Evolutionary conservation across 2,797 vertebrate species (phyloP).

Genomic region (Oryzias sinensis): DNA sequence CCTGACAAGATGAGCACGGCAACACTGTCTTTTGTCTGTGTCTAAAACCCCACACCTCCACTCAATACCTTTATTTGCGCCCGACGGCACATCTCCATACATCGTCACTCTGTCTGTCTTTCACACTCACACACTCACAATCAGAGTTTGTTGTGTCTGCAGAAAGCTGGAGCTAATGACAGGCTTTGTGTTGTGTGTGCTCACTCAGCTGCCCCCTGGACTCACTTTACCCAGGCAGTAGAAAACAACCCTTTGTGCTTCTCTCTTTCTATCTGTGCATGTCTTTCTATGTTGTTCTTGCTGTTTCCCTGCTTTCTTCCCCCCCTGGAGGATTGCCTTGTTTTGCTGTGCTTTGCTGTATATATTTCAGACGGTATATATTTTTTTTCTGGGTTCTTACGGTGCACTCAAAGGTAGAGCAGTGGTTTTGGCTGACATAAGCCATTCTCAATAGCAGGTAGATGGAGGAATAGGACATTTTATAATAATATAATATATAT

Average conservation of each 20-base stretch:
- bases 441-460: conserved; percentile 52
- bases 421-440: conserved; percentile 65
- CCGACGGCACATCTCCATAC: conserved; percentile 31
- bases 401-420: conserved; percentile 52
- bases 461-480: conserved; percentile 10
- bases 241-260: conserved; percentile 59
- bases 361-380: conserved; percentile 62
- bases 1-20: conserved; percentile 66
- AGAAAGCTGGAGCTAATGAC: conserved; percentile 71
- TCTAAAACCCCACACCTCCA: conserved; percentile 52
- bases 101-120: conserved; percentile 27
- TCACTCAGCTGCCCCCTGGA: conserved; percentile 70
- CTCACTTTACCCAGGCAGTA: conserved; percentile 69
- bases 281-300: conserved; percentile 14
- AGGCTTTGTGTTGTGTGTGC: conserved; percentile 66
- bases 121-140: conserved; percentile 12
- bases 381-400: conserved; percentile 54
- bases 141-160: conserved; percentile 67
- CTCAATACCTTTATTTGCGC: conserved; percentile 35
- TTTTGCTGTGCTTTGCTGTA: conserved; percentile 68
- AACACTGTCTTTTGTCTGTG: conserved; percentile 62
- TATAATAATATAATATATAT: background rate
- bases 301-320: conserved; percentile 57
- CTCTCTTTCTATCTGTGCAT: conserved; percentile 26
- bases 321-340: conserved; percentile 55